A percentile compares a stretch with the other conserved stretches of the same genome.
phyloP scores from a whole-genome alignment of 1,140 invertebrate species.

The Diploscapter pachys region DNA sequence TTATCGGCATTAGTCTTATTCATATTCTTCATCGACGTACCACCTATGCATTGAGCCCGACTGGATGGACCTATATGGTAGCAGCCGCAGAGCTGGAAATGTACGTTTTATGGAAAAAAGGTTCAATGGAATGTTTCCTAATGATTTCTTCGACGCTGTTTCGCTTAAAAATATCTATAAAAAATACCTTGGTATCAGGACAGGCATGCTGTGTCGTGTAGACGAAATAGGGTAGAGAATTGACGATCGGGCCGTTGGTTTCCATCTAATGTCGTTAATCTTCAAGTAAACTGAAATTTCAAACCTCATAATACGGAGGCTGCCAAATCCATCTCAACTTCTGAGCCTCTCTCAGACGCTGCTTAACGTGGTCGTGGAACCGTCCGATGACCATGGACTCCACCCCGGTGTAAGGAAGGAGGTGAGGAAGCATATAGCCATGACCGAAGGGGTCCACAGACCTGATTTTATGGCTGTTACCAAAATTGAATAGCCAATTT shows the following conservation, averaged over 20 bases:
- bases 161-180: neutral
- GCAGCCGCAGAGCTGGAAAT: conserved; percentile 30
- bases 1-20: conserved; percentile 16
- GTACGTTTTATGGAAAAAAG: neutral
- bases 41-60: no score
- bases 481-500: no score
- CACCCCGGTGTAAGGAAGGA: conserved; percentile 32
- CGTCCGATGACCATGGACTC: conserved; percentile 39
- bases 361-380: conserved; percentile 40
- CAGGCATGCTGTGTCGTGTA: conserved; percentile 16
- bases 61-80: conserved; percentile 37
- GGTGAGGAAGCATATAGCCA: conserved; percentile 39
- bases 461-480: conserved; percentile 9
- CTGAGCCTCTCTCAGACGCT: conserved; percentile 13
- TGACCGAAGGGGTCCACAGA: conserved; percentile 47
- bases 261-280: conserved; percentile 6
- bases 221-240: conserved; percentile 26
- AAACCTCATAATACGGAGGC: conserved; percentile 17
- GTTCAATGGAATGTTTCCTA: neutral
- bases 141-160: no score
- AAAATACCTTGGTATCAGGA: neutral
- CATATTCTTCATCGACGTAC: neutral
- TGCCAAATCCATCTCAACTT: conserved; percentile 38
- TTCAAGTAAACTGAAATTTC: conserved; percentile 20
- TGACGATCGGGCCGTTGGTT: conserved; percentile 17